These are phyloP conservation scores for Cromileptes altivelis DNA, from an alignment of 2,113 vertebrate genomes.

Conservation along the genomic window DNA sequence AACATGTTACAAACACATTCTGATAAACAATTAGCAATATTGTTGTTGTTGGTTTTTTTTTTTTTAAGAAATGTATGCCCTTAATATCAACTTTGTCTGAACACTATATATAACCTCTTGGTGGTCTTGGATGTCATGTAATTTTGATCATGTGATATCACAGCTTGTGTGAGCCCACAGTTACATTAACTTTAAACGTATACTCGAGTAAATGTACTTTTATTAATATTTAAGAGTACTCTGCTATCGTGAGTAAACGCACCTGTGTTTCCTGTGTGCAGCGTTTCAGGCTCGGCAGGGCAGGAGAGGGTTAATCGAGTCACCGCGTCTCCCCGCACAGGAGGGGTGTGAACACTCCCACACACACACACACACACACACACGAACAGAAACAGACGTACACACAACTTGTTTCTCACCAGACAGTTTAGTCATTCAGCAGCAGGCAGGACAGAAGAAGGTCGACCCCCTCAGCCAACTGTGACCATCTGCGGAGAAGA, in stretches of 20 bases:
- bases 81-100: too few relatives aligned
- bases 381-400: background rate
- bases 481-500: background rate
- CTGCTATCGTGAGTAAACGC: background rate
- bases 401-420: slow-evolving; percentile 1
- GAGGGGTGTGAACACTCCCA: slow-evolving; percentile 47
- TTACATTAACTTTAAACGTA: too few relatives aligned
- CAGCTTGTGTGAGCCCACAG: too few relatives aligned
- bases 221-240: background rate
- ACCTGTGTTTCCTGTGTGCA: background rate
- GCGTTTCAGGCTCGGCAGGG: background rate
- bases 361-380: background rate
- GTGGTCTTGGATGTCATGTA: too few relatives aligned
- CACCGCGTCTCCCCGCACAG: background rate
- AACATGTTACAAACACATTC: too few relatives aligned
- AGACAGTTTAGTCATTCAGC: background rate
- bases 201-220: background rate
- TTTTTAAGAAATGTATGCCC: too few relatives aligned
- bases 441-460: background rate
- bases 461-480: background rate
- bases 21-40: too few relatives aligned
- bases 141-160: too few relatives aligned
- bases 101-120: too few relatives aligned
- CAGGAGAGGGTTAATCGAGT: slow-evolving; percentile 54
- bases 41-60: too few relatives aligned